A percentile compares a stretch with the other conserved stretches of the same genome.
phyloP scores from a whole-genome alignment of 2,888 invertebrate species.

The Euclidia mi region DNA sequence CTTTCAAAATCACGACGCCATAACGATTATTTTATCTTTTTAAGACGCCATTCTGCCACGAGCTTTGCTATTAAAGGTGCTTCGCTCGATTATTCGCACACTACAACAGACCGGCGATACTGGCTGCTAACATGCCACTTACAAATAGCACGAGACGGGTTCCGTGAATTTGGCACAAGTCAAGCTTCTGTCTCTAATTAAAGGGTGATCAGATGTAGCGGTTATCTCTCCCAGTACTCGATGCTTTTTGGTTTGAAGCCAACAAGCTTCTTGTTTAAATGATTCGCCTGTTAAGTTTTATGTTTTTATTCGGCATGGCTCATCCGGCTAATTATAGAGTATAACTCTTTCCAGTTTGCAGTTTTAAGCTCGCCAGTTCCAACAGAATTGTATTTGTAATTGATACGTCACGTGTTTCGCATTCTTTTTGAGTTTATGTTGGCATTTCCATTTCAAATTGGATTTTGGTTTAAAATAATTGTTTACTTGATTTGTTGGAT shows the following conservation, averaged over 20 bases:
- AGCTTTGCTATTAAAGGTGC: slow-evolving; percentile 10
- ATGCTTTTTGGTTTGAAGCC: slow-evolving; percentile 81
- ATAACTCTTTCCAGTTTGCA: slow-evolving; percentile 39
- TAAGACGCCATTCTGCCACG: background rate
- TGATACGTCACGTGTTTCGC: slow-evolving; percentile 34
- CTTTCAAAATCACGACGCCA: background rate
- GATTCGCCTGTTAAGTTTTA: slow-evolving; percentile 78
- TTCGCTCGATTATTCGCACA: slow-evolving; percentile 11
- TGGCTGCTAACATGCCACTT: slow-evolving; percentile 41
- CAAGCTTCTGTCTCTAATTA: slow-evolving; percentile 77
- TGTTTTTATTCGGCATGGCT: slow-evolving; percentile 61
- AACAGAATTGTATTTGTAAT: slow-evolving; percentile 39
- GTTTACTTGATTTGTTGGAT: slow-evolving; percentile 20
- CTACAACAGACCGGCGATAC: slow-evolving; percentile 24
- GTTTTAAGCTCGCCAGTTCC: slow-evolving; percentile 26
- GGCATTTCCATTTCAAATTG: slow-evolving; percentile 39
- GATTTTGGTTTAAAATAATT: slow-evolving; percentile 28
- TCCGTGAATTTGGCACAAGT: slow-evolving; percentile 65
- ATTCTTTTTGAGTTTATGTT: slow-evolving; percentile 20
- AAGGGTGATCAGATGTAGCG: slow-evolving; percentile 81
- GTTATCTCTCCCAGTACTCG: slow-evolving; percentile 60
- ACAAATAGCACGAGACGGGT: slow-evolving; percentile 59
- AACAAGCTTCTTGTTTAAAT: slow-evolving; percentile 78
- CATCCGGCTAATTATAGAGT: slow-evolving; percentile 54
- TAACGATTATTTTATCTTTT: slow-evolving; percentile 6